A percentile compares a stretch with the other conserved stretches of the same genome.
Conservation (phyloP, 1,140 invertebrate genomes). For the Penaeus vannamei region DNA sequence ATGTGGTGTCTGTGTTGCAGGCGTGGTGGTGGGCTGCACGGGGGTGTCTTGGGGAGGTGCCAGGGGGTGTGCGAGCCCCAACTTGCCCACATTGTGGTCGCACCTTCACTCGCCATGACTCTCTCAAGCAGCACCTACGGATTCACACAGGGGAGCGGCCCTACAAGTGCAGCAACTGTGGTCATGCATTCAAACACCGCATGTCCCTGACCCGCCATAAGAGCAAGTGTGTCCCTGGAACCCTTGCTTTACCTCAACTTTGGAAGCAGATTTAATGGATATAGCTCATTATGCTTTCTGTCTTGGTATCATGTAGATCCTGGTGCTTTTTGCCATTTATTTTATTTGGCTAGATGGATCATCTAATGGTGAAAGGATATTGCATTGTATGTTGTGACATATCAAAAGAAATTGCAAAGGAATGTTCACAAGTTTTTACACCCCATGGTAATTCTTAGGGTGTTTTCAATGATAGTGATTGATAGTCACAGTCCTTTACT, state of each 20-base stretch:
- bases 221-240: conserved; percentile 42
- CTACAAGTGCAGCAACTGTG: conserved; percentile 76
- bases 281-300: neutral
- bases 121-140: conserved; percentile 64
- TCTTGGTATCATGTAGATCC: too few relatives aligned
- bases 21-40: conserved; percentile 54
- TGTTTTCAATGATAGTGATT: too few relatives aligned
- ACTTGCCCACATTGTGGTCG: conserved; percentile 79
- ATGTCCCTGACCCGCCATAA: conserved; percentile 57
- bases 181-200: conserved; percentile 76
- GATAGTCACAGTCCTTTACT: too few relatives aligned
- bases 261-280: neutral
- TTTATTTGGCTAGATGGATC: too few relatives aligned
- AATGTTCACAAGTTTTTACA: too few relatives aligned
- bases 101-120: conserved; percentile 63
- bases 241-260: neutral
- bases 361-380: too few relatives aligned
- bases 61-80: conserved; percentile 50
- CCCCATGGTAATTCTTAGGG: too few relatives aligned
- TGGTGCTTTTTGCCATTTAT: too few relatives aligned
- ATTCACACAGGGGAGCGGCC: conserved; percentile 65
- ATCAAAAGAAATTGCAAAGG: too few relatives aligned
- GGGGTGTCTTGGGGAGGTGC: conserved; percentile 44
- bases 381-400: too few relatives aligned
- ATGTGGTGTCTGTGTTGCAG: conserved; percentile 61